A percentile compares a stretch with the other conserved stretches of the same genome.
Evolutionary conservation across 1,140 invertebrate genomes (phyloP).

Genomic region (Halyomorpha halys): DNA sequence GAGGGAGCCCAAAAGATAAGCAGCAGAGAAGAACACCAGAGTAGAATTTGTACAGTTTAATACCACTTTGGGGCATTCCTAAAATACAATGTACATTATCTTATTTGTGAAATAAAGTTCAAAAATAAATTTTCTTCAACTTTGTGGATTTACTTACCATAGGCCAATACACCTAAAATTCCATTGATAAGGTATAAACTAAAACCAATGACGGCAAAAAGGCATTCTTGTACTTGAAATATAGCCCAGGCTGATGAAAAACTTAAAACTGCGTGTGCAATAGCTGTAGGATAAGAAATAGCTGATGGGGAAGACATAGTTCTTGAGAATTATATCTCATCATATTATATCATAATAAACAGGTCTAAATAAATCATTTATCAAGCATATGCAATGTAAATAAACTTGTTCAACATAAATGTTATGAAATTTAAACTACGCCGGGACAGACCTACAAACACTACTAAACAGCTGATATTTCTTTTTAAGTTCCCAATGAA

Average conservation of each 20-base stretch:
- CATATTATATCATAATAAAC: constrained; percentile 1
- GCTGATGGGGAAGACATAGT: background rate
- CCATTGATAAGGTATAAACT: constrained; percentile 24
- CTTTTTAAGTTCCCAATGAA: too few species aligned
- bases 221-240: constrained; percentile 13
- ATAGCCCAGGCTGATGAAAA: constrained; percentile 23
- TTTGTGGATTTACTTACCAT: constrained; percentile 20
- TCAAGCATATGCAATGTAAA: too few species aligned
- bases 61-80: background rate
- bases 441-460: too few species aligned
- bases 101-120: background rate
- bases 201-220: constrained; percentile 24
- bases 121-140: background rate
- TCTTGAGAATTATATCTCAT: background rate
- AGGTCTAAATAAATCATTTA: too few species aligned
- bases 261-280: constrained; percentile 22
- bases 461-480: too few species aligned
- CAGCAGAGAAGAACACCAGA: background rate
- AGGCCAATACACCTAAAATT: constrained; percentile 23
- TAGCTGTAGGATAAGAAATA: constrained; percentile 16
- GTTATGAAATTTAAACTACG: too few species aligned
- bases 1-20: constrained; percentile 21
- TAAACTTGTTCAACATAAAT: too few species aligned
- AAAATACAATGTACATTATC: background rate
- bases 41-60: constrained; percentile 20